Percentiles rank a stretch among this genome's conserved stretches.
phyloP scores from a whole-genome alignment of 2,888 invertebrate genomes.

The Oegoconia quadripuncta region DNA sequence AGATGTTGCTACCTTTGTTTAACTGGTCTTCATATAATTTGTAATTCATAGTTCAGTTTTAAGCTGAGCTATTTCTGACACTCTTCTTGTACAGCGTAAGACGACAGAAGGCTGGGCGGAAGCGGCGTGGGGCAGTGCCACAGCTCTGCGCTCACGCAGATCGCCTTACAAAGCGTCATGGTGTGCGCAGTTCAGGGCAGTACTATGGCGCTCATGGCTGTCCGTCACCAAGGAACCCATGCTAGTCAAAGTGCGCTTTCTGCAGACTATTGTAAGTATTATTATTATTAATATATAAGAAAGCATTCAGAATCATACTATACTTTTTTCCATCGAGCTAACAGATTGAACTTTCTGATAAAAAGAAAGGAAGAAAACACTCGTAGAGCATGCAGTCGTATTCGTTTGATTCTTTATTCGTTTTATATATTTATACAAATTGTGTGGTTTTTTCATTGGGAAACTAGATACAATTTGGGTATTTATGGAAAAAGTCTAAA shows the following conservation, averaged over 20 bases:
- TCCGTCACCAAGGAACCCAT: constrained; percentile 94
- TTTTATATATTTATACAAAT: too few relatives aligned
- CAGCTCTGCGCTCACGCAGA: constrained; percentile 51
- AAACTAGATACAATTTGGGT: too few relatives aligned
- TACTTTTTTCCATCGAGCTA: too few relatives aligned
- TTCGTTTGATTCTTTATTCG: too few relatives aligned
- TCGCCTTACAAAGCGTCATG: constrained; percentile 90
- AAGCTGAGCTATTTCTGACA: background rate
- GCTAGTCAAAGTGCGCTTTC: constrained; percentile 90
- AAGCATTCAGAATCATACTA: too few relatives aligned
- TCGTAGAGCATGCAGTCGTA: too few relatives aligned
- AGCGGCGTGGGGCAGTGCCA: constrained; percentile 54
- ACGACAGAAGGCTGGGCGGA: constrained; percentile 60
- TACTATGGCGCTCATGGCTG: constrained; percentile 94
- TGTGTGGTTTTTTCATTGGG: too few relatives aligned
- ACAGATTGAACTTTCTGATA: too few relatives aligned
- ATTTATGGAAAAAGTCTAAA: too few relatives aligned
- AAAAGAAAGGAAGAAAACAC: too few relatives aligned
- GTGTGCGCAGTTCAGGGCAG: constrained; percentile 92
- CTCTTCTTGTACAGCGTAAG: constrained; percentile 44
- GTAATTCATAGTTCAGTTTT: background rate
- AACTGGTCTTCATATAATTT: background rate
- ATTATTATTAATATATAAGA: constrained; percentile 6
- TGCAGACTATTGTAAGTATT: constrained; percentile 91
- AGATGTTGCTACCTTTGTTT: too few relatives aligned